A percentile compares a stretch with the other conserved stretches of the same genome.
Evolutionary conservation across 2,888 invertebrate species (phyloP).

Genomic region (Synergus itoensis): DNA sequence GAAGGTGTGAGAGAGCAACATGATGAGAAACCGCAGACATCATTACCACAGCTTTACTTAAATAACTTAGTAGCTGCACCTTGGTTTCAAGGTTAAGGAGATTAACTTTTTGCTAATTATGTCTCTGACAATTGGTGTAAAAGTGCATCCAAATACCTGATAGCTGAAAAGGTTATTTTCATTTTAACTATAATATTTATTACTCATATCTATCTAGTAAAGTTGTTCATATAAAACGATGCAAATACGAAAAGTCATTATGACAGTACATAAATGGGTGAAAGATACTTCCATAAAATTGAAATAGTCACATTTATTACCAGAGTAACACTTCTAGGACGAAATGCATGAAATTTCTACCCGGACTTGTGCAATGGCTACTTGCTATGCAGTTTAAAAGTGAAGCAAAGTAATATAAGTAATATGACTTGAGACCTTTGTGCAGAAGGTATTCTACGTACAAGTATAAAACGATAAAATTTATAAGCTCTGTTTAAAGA

Average conservation of each 20-base stretch:
- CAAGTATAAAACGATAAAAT: not conserved
- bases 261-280: not conserved
- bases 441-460: not conserved
- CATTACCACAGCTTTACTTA: slow-evolving; percentile 64
- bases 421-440: not conserved
- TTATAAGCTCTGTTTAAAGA: not conserved
- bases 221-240: not conserved
- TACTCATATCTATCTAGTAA: too few species aligned
- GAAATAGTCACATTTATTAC: not conserved
- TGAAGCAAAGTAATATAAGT: not conserved
- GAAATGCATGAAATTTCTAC: not conserved
- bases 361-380: not conserved
- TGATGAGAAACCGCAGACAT: slow-evolving; percentile 72
- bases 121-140: not conserved
- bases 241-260: not conserved
- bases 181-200: too few species aligned
- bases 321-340: not conserved
- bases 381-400: not conserved
- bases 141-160: not conserved
- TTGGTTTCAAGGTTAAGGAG: slow-evolving; percentile 12
- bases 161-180: not conserved
- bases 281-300: not conserved
- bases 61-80: slow-evolving; percentile 70
- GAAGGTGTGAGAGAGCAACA: slow-evolving; percentile 59
- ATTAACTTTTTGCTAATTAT: not conserved